Evolutionary conservation across 2,113 vertebrate species (phyloP).

Genomic region (Shinisaurus crocodilurus): DNA sequence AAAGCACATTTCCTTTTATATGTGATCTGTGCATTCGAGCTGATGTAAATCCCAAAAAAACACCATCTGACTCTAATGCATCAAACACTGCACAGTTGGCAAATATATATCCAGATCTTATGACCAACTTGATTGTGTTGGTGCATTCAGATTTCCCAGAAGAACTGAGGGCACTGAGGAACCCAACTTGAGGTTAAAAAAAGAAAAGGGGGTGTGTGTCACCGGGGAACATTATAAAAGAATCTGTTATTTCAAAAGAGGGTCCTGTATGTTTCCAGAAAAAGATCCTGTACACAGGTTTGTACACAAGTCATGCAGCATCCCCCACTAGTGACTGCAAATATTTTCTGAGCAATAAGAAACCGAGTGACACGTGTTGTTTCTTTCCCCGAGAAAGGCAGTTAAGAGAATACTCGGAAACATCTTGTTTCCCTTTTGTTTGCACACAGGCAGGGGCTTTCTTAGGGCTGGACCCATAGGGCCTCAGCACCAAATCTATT

Average conservation of each 20-base stretch:
- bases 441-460: not conserved
- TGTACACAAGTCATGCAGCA: not conserved
- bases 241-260: slow-evolving; percentile 57
- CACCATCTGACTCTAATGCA: slow-evolving; percentile 39
- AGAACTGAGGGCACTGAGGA: slow-evolving; percentile 30
- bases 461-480: no score
- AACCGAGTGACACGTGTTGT: not conserved
- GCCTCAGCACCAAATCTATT: no score
- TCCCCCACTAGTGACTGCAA: not conserved
- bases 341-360: not conserved
- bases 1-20: not conserved
- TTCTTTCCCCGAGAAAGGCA: not conserved
- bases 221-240: slow-evolving; percentile 52
- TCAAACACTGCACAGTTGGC: slow-evolving; percentile 47
- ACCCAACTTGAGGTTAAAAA: slow-evolving; percentile 49
- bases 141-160: slow-evolving; percentile 55
- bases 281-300: slow-evolving; percentile 40
- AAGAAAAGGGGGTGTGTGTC: slow-evolving; percentile 66
- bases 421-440: not conserved
- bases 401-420: not conserved
- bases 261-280: slow-evolving; percentile 32
- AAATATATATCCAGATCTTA: slow-evolving; percentile 41
- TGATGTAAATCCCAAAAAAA: not conserved
- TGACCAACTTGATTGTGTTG: slow-evolving; percentile 51
- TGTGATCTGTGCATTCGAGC: not conserved